Base-by-base conservation (phyloP, 1,140 invertebrate genomes). In the Philotrypesis tridentata region DNA sequence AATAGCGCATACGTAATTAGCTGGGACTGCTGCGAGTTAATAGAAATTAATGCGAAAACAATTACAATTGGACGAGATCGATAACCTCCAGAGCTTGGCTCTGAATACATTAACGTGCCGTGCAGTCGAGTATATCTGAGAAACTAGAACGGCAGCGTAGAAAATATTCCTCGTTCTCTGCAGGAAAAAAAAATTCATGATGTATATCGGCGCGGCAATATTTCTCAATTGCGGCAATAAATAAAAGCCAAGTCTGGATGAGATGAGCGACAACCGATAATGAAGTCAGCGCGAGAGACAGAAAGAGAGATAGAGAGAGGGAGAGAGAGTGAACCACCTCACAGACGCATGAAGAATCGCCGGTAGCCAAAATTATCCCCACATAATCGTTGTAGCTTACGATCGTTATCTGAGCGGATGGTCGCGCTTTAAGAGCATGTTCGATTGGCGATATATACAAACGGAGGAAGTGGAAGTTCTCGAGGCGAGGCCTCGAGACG, bases 281-380 rank as follows among this genome's bases (percentile, higher is more conserved):
- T 55, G 48, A 55, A 55, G 48, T 55, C 48, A 55, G 21, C 21
- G 21, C 40, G 40, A 43, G 37, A 11, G n/a, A n/a, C n/a, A n/a
- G n/a, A n/a, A n/a, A n/a, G n/a, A n/a, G n/a, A 9, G 33, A 37
- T 37, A 3, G 33, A 3, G 33, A 3, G 9, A 3, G 33, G 5
- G 43, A 14, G 5, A 48, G 43, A 48, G 17, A 1, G 12, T 4
- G 48, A 55, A 5, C 48, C 21, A 55, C 48, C 48, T 55, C 21
- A 31, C 17, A 29, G 27, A 70, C 23, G 65, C 48, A 55, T 74
- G 72, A 75, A 37, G 31, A 75, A 75, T 75, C 55, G 60, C 31
- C 73, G 73, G 73, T 75, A 75, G 73, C 73, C n/a, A 27, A 60
- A 17, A 40, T 74, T 60, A 74, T n/a, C 25, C 5, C n/a, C 12